A percentile compares a stretch with the other conserved stretches of the same genome.
These are phyloP conservation scores for Diadumene lineata DNA, from an alignment of 92 coral and sea anemone species.

Conservation along the genomic window DNA sequence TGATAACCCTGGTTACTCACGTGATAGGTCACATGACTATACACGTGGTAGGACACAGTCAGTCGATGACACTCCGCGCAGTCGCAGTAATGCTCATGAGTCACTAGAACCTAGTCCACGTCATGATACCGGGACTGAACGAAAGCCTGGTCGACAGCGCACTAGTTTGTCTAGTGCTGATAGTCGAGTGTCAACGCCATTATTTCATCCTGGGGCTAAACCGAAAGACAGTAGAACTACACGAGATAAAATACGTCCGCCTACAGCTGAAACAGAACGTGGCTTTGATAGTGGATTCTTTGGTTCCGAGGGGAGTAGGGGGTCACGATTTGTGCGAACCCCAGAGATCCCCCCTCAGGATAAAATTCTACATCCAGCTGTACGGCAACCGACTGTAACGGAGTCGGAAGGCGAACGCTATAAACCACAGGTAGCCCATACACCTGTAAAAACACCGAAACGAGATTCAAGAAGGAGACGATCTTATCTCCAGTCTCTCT, in stretches of 20 bases:
- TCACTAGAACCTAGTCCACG: constrained; percentile 63
- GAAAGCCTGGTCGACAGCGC: constrained; percentile 53
- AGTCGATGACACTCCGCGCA: constrained; percentile 59
- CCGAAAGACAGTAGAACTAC: constrained; percentile 48
- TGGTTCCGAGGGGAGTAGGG: constrained; percentile 96
- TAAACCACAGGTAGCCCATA: constrained; percentile 43
- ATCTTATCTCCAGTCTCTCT: constrained; percentile 72
- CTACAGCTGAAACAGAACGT: constrained; percentile 79
- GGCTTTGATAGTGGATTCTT: constrained; percentile 97
- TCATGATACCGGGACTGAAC: constrained; percentile 32
- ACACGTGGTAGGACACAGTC: constrained; percentile 37
- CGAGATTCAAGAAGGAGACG: constrained; percentile 66
- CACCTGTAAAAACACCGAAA: constrained; percentile 51
- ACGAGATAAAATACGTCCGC: constrained; percentile 58
- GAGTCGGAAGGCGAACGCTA: constrained; percentile 73
- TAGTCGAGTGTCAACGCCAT: constrained; percentile 95
- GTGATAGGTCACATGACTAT: background rate
- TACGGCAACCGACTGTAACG: constrained; percentile 64
- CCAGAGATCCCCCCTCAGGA: constrained; percentile 64
- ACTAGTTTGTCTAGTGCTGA: constrained; percentile 89
- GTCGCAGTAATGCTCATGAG: constrained; percentile 37
- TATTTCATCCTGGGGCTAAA: constrained; percentile 76
- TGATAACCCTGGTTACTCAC: constrained; percentile 26
- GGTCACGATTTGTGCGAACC: constrained; percentile 76
- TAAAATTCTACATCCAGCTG: constrained; percentile 47